Evolutionary conservation across 2,113 vertebrate species (phyloP).

Genomic region (Chaenocephalus aceratus): DNA sequence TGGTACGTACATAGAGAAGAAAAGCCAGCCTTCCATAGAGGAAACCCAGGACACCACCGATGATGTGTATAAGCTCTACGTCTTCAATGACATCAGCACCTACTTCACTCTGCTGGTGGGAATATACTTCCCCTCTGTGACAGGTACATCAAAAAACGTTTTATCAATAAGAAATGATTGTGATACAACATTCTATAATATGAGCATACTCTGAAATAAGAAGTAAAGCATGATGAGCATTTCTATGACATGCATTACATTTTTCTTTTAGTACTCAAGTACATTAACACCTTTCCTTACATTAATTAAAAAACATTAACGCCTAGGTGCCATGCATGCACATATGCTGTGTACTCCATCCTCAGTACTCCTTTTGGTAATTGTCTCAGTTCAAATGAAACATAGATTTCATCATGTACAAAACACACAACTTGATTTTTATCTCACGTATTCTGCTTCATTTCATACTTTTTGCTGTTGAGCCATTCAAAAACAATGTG

Average conservation of each 20-base stretch:
- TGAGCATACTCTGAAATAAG: not conserved
- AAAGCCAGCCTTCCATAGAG: slow-evolving; percentile 60
- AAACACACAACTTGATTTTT: too few species aligned
- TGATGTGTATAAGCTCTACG: slow-evolving; percentile 73
- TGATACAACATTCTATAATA: not conserved
- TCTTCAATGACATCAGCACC: slow-evolving; percentile 90
- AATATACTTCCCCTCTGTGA: slow-evolving; percentile 97
- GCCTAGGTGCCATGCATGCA: too few species aligned
- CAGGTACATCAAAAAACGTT: slow-evolving; percentile 82
- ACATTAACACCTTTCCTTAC: too few species aligned
- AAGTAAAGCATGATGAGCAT: not conserved
- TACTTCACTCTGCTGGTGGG: slow-evolving; percentile 96
- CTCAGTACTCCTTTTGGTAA: too few species aligned
- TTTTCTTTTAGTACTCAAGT: not conserved
- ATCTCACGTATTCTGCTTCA: too few species aligned
- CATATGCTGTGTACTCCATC: too few species aligned
- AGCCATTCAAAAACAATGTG: too few species aligned
- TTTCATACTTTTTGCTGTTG: too few species aligned
- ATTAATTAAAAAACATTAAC: too few species aligned
- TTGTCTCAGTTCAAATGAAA: too few species aligned
- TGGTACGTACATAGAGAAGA: slow-evolving; percentile 85
- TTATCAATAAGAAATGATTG: not conserved
- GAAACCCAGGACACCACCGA: slow-evolving; percentile 51
- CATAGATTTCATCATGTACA: too few species aligned
- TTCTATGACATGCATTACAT: not conserved